Evolutionary conservation across 2,888 invertebrate species (phyloP).

Genomic region (Prenolepis imparis): DNA sequence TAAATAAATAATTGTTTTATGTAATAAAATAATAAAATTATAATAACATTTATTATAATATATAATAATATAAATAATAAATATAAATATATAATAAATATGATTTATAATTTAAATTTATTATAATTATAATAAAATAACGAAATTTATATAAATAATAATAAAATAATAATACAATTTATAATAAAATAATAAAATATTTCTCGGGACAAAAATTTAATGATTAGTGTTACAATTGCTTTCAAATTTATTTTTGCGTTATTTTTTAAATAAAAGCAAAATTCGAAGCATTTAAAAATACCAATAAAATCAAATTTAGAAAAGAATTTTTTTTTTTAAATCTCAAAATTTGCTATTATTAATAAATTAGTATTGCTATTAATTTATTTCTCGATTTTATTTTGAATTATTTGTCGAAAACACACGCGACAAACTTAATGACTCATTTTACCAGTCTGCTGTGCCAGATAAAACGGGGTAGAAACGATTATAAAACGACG

Average conservation of each 20-base stretch:
- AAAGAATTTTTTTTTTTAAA: conserved; percentile 8
- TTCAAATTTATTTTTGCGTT: neutral
- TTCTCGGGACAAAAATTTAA: too few species aligned
- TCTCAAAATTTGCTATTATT: neutral
- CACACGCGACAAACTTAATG: neutral
- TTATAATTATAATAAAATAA: too few species aligned
- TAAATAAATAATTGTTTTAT: neutral
- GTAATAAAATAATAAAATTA: too few species aligned
- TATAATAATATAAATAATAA: too few species aligned
- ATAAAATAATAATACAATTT: too few species aligned
- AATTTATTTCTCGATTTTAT: neutral
- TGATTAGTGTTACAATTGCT: neutral
- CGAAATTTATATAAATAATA: too few species aligned
- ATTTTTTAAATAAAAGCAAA: neutral
- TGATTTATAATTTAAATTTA: too few species aligned
- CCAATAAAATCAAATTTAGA: neutral
- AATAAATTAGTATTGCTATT: neutral
- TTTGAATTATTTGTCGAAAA: neutral
- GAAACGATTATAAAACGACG: conserved; percentile 42
- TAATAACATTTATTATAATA: too few species aligned
- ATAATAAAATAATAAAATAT: too few species aligned
- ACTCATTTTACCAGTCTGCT: conserved; percentile 23
- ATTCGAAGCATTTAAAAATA: neutral
- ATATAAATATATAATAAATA: too few species aligned
- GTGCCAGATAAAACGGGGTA: conserved; percentile 24